These are phyloP conservation scores for Melieria crassipennis DNA, from an alignment of 2,888 invertebrate genomes.

Conservation along the genomic window DNA sequence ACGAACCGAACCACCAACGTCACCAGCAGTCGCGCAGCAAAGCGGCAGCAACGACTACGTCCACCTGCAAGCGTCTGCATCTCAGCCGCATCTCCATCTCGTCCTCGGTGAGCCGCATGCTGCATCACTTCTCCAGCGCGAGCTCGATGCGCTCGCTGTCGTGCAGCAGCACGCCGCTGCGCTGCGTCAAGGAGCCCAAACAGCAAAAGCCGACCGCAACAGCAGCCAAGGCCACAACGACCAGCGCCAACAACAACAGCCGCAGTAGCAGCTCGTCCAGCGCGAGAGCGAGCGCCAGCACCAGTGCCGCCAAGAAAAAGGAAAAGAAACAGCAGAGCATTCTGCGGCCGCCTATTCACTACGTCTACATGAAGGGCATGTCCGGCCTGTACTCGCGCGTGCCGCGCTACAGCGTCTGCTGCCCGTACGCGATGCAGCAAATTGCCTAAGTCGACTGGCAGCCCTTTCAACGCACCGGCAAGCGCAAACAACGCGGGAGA, in stretches of 20 bases:
- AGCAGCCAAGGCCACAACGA: conserved; percentile 28
- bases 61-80: conserved; percentile 47
- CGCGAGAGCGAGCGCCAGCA: conserved; percentile 38
- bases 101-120: conserved; percentile 74
- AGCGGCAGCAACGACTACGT: conserved; percentile 45
- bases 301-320: conserved; percentile 46
- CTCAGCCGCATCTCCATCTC: conserved; percentile 67
- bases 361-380: conserved; percentile 82
- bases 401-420: conserved; percentile 70
- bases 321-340: conserved; percentile 74
- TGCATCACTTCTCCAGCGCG: conserved; percentile 71
- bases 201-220: conserved; percentile 16
- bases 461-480: background rate
- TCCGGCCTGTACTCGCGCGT: conserved; percentile 84
- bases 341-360: conserved; percentile 79
- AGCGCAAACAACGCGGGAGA: background rate
- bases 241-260: conserved; percentile 35
- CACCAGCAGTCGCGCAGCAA: conserved; percentile 33
- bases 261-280: conserved; percentile 40
- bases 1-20: conserved; percentile 30
- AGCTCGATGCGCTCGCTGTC: conserved; percentile 71
- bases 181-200: conserved; percentile 45
- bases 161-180: conserved; percentile 68
- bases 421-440: conserved; percentile 59
- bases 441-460: conserved; percentile 47